Conservation (phyloP, 2,797 vertebrate genomes). For the Rousettus madagascariensis region DNA sequence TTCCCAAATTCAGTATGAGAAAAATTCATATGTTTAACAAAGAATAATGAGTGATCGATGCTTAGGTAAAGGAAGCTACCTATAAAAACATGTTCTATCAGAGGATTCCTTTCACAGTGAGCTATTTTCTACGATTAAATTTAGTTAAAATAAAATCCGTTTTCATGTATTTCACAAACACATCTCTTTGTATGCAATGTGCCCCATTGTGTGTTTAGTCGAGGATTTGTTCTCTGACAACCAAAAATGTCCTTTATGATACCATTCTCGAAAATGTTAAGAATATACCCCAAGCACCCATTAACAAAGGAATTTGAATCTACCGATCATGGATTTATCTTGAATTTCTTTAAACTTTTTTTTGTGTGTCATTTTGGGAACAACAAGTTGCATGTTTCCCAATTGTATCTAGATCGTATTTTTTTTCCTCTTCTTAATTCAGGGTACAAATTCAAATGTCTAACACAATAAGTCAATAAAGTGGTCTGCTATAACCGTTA, state of each 20-base stretch:
- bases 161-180: background rate
- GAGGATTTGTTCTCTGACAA: background rate
- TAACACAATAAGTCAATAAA: background rate
- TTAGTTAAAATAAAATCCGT: background rate
- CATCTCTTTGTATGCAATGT: background rate
- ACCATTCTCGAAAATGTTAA: background rate
- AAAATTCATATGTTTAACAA: background rate
- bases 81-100: background rate
- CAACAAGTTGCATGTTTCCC: background rate
- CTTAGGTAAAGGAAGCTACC: background rate
- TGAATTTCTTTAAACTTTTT: background rate
- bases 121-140: background rate
- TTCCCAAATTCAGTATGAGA: background rate
- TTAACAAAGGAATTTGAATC: conserved; percentile 9
- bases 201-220: background rate
- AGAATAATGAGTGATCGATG: background rate
- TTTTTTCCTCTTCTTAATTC: background rate
- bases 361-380: background rate
- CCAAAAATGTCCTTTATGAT: background rate
- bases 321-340: background rate
- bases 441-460: background rate
- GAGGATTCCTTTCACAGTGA: background rate
- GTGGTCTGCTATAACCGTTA: background rate
- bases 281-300: background rate
- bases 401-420: background rate